Base-by-base conservation (phyloP, 2,888 invertebrate species). In the Calephelis perditalis region DNA sequence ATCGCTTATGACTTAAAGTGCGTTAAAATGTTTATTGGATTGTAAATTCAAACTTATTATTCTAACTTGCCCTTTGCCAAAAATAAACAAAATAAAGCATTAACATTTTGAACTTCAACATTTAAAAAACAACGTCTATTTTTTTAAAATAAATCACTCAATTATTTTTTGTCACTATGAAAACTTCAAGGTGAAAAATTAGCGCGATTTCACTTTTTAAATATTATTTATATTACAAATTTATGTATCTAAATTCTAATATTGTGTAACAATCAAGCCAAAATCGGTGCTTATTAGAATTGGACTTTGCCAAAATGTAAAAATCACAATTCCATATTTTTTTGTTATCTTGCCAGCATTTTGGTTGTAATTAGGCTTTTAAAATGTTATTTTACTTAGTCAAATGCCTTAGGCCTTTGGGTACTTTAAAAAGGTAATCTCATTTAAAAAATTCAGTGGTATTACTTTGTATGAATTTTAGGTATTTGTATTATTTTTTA, bases 261-360 rank as follows among this genome's bases (percentile, higher is more conserved):
- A 60, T 62, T 62, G 59, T 58, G 65, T 62, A 67, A 67, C 63
- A 71, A 72, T 75, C 72, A 76, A 78, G 83, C 83, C 82, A 82
- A 83, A 78, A 73, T 79, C 73, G 80, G 83, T 83, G 82, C 83
- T 82, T 70, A 45, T 55, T 59, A 55, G 46, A 55, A 36, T 70
- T 62, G 60, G 62, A 68, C 71, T 71, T 74, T 81, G 80, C 80
- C 82, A 81, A 82, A 40, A 78, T 64, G 44, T 62, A 56, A 58
- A 55, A 55, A 45, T n/a, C 44, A 15, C 55, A 55, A 59, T 59
- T 45, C 35, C 37, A 45, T 44, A 54, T 36, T 15, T 58, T 47
- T 47, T 58, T 15, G 26, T 26, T 26, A 45, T 15, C 26, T 55
- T 59, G 12, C 54, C 59, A 5, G 26, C 10, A 49, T 59, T 59